Percentiles rank a stretch among this genome's conserved stretches.
Evolutionary conservation across 2,797 vertebrate species (phyloP).

Genomic region (Myripristis murdjan): DNA sequence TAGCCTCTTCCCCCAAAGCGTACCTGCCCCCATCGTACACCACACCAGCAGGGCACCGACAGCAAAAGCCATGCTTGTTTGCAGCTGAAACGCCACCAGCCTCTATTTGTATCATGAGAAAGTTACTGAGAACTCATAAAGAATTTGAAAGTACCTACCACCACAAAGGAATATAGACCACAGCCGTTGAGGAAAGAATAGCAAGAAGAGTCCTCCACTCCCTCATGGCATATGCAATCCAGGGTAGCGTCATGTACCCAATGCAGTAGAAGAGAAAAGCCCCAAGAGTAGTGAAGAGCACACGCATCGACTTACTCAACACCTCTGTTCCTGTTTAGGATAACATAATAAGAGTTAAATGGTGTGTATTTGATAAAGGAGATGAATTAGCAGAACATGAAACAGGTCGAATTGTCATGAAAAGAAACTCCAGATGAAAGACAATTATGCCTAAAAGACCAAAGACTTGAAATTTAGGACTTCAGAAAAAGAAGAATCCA

Average conservation of each 20-base stretch:
- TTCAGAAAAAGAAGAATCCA: neutral
- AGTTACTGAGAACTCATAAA: neutral
- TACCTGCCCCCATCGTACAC: too few species aligned
- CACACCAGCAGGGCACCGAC: too few species aligned
- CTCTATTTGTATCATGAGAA: too few species aligned
- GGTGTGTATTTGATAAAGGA: neutral
- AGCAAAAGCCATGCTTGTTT: too few species aligned
- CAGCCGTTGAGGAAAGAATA: slow-evolving; percentile 84
- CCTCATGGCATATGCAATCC: slow-evolving; percentile 90
- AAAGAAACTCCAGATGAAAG: too few species aligned
- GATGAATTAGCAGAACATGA: neutral
- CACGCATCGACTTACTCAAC: slow-evolving; percentile 90
- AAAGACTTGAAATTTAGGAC: too few species aligned
- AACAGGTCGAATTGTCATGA: neutral
- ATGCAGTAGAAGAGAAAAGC: slow-evolving; percentile 92
- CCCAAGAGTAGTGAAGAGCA: slow-evolving; percentile 91
- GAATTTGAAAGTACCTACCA: slow-evolving; percentile 83
- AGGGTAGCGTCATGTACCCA: slow-evolving; percentile 93
- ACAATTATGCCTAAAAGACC: neutral
- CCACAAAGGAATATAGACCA: slow-evolving; percentile 90
- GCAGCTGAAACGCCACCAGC: too few species aligned
- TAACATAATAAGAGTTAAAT: neutral
- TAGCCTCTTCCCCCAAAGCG: too few species aligned
- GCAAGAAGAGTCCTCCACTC: slow-evolving; percentile 91
- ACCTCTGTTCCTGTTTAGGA: slow-evolving; percentile 90